Evolutionary conservation across 2,113 vertebrate genomes (phyloP).

Genomic region (Isurus oxyrinchus): DNA sequence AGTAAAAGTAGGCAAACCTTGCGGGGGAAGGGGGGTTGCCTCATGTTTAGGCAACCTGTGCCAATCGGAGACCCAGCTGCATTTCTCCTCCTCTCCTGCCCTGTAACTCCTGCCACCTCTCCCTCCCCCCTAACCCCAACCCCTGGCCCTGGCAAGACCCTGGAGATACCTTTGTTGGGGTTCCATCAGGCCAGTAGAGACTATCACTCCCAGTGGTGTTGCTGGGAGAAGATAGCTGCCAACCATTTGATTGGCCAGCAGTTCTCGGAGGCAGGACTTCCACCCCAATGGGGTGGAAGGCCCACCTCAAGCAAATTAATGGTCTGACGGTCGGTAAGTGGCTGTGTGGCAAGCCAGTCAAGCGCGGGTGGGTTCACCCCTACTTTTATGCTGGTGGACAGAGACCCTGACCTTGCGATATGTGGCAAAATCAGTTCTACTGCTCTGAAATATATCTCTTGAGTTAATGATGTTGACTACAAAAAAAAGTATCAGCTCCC

Average conservation of each 20-base stretch:
- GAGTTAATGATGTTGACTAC: background rate
- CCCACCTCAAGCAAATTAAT: background rate
- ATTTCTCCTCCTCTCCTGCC: too few relatives aligned
- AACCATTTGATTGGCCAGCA: background rate
- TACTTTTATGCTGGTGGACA: background rate
- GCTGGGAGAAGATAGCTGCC: background rate
- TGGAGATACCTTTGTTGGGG: too few relatives aligned
- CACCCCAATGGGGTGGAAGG: background rate
- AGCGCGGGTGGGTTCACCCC: background rate
- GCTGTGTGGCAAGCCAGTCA: background rate
- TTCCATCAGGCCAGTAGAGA: background rate
- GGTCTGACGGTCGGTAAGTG: background rate
- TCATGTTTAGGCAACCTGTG: background rate
- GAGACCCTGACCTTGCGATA: too few relatives aligned
- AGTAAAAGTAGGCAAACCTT: background rate
- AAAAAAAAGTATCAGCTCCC: background rate
- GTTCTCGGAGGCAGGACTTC: background rate
- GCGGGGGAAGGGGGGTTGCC: background rate
- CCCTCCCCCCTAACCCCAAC: too few relatives aligned
- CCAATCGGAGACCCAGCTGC: too few relatives aligned
- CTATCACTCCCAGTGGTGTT: background rate
- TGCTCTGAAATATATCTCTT: background rate
- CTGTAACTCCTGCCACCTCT: too few relatives aligned
- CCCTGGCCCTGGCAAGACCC: too few relatives aligned
- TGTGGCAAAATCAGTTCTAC: background rate